Evolutionary conservation across 2,888 invertebrate species (phyloP).

Genomic region (Cylindroiulus punctatus): DNA sequence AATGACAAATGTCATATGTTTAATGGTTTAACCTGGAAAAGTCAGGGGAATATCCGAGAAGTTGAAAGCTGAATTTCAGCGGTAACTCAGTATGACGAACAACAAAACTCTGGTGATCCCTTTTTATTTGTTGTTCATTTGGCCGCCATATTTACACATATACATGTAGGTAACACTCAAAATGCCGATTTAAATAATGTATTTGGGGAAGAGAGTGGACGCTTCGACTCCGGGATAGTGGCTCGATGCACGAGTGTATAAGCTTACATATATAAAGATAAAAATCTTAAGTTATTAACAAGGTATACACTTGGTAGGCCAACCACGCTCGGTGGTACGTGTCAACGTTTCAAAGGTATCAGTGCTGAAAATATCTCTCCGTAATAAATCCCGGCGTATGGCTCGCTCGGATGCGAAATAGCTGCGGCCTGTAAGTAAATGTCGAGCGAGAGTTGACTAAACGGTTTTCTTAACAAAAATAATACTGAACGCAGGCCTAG

Average conservation of each 20-base stretch:
- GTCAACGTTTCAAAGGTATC: background rate
- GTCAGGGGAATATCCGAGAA: no score
- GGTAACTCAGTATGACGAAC: no score
- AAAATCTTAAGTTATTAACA: background rate
- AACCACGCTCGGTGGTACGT: background rate
- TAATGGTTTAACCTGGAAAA: no score
- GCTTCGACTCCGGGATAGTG: background rate
- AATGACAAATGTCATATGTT: no score
- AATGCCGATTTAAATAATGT: slow-evolving; percentile 19
- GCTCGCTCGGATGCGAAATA: background rate
- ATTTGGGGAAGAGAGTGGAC: slow-evolving; percentile 25
- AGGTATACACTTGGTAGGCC: slow-evolving; percentile 28
- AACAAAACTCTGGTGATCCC: background rate
- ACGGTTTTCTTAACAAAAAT: background rate
- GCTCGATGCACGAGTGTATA: slow-evolving; percentile 19
- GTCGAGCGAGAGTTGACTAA: background rate
- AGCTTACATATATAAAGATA: slow-evolving; percentile 32
- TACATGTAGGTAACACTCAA: slow-evolving; percentile 9
- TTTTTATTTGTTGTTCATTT: slow-evolving; percentile 15
- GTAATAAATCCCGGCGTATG: background rate
- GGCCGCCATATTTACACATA: slow-evolving; percentile 6
- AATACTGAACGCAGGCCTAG: slow-evolving; percentile 4
- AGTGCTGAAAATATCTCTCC: background rate
- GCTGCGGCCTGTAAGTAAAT: background rate
- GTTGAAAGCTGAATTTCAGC: no score